Evolutionary conservation across 1,140 invertebrate genomes (phyloP).

Genomic region (Leptestheria dahalacensis): DNA sequence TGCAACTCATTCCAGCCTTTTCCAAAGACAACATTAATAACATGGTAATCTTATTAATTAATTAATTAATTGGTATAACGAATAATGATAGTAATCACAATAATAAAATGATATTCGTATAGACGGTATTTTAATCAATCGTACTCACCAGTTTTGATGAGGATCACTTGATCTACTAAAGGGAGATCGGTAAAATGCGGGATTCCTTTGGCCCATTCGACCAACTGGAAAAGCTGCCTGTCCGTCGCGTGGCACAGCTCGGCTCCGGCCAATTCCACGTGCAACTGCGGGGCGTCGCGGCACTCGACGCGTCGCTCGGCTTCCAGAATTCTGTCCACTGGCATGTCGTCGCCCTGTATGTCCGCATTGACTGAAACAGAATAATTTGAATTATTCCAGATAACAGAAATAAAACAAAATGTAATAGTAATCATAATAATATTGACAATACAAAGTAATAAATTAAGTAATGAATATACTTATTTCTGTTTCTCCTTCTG

Average conservation of each 20-base stretch:
- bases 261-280: conserved; percentile 31
- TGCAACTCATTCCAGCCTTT: conserved; percentile 87
- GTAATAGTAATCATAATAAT: too few species aligned
- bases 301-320: conserved; percentile 60
- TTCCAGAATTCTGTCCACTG: conserved; percentile 63
- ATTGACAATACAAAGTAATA: too few species aligned
- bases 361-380: conserved; percentile 54
- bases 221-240: conserved; percentile 80
- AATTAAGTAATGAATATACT: conserved; percentile 42
- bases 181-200: conserved; percentile 84
- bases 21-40: conserved; percentile 18
- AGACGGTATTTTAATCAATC: too few species aligned
- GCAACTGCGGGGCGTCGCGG: conserved; percentile 37
- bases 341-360: conserved; percentile 54
- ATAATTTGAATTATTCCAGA: too few species aligned
- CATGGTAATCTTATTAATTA: too few species aligned
- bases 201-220: conserved; percentile 92
- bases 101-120: too few species aligned
- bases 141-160: conserved; percentile 57
- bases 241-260: conserved; percentile 61
- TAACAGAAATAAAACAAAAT: too few species aligned
- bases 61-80: too few species aligned
- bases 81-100: too few species aligned
- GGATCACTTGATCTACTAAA: conserved; percentile 75
- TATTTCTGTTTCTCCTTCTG: conserved; percentile 57